Base-by-base conservation (phyloP, 2,113 vertebrate genomes). In the Tachuris rubrigastra region DNA sequence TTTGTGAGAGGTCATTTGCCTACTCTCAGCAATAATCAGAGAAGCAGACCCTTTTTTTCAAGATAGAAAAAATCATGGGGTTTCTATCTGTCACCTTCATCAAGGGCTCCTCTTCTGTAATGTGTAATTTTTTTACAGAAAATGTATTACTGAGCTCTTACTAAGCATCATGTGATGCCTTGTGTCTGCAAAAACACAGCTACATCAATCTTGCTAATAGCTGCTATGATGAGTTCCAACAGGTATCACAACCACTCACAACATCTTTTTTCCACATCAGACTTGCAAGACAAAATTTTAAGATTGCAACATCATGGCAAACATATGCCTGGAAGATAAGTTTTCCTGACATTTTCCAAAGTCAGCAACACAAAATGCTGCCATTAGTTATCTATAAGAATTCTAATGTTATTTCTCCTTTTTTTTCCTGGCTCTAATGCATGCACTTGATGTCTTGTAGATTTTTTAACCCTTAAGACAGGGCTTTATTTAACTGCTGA, bases 401-500 rank as follows among this genome's bases (percentile, higher is more conserved):
- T 71, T 69, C 24, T n/a, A 5, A 21, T 8, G 67, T 95, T 97
- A 87, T 91, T 98, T 98, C 98, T 98, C 98, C 98, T 98, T 98
- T 94, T 97, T 96, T 98, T 25, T 47, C 56, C 95, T 77, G 95
- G 55, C 83, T 62, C 63, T 82, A 46, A 50, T 97, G 98, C 98
- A 98, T 98, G 98, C 96, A 78, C 17, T 52, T 41, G 22, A 72
- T 69, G 85, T 87, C 73, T 60, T 50, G 67, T 94, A 55, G 74
- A 58, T 41, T 78, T 87, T 87, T 75, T 90, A 92, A 73, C 30
- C 62, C 27, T 16, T 2, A 44, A 50, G 35, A 31, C 10, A 12
- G 39, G 50, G 28, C 15, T 52, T n/a, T 60, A 72, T 75, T 65
- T 95, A 59, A 96, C 19, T 18, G 60, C 12, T 10, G 9, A 94